Evolutionary conservation across 1,140 invertebrate genomes (phyloP).

Genomic region (Bombus difficillimus): DNA sequence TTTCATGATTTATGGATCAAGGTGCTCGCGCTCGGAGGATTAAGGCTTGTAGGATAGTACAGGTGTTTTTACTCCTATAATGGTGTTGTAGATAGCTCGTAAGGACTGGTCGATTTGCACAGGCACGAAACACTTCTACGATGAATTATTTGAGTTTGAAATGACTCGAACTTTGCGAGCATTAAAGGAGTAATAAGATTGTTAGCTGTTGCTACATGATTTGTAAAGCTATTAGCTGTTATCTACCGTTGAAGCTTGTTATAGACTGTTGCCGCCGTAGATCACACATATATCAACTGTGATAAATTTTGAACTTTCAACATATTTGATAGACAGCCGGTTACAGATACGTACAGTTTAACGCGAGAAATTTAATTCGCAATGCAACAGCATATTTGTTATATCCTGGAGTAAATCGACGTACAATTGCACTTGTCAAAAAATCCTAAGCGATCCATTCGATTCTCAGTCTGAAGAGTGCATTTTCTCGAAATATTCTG

Average conservation of each 20-base stretch:
- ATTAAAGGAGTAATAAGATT: neutral
- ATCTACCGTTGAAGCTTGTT: neutral
- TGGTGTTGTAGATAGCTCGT: neutral
- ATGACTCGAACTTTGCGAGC: neutral
- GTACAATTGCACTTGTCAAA: no score
- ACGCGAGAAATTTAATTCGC: no score
- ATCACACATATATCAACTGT: neutral
- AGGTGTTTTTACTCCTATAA: neutral
- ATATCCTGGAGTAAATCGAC: no score
- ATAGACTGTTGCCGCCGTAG: neutral
- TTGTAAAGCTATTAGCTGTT: neutral
- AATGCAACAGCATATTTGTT: no score
- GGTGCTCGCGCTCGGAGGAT: neutral
- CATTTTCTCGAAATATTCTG: no score
- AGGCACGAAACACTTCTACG: neutral
- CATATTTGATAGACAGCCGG: neutral
- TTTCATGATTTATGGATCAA: conserved; percentile 5
- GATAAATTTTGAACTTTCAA: neutral
- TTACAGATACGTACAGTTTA: no score
- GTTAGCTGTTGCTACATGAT: neutral
- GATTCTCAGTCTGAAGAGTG: no score
- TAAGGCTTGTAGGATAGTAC: neutral
- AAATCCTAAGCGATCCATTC: no score
- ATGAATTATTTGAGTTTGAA: neutral
- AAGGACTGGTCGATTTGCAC: neutral